Base-by-base conservation (phyloP, 2,113 vertebrate genomes). In the Coreoperca whiteheadi region DNA sequence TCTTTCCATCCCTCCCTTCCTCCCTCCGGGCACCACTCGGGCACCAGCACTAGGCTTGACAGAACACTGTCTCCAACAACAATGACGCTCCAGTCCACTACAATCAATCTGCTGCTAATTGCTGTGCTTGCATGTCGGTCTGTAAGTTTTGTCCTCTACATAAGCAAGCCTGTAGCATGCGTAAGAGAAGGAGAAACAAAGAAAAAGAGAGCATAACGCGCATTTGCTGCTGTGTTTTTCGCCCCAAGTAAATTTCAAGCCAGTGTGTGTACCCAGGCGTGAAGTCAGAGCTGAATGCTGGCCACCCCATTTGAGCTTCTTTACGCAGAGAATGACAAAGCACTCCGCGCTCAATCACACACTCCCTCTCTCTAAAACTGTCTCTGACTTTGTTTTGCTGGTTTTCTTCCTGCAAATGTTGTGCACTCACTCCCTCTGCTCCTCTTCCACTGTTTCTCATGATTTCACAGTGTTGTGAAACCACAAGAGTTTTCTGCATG, bases 201-300 rank as follows among this genome's bases (percentile, higher is more conserved):
- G 54, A 71, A 61, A 53, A 70, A 50, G 37, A 68, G 37, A 74
- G 61, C 41, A 6, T 21, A 66, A 78, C 39, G 34, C 48, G 51
- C 69, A 71, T 85, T 81, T 77, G 51, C 77, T 87, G 85, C 73
- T 69, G 87, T 87, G 60, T 87, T 82, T 89, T 83, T 87, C 32
- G 28, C 76, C 71, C 79, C 12, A n/a, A 74, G 64, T 70, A 65
- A 61, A 83, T 92, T 93, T 81, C 43, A 86, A 81, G 77, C 59
- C 67, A 53, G 71, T 71, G 80, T 84, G 87, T 69, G 75, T 78
- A 88, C 75, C 77, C 87, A 88, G 79, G 86, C 87, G 85, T 94
- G 89, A 94, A 92, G 82, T 76, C 39, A 8, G 51, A 28, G 39
- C 87, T 91, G 84, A 90, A 65, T 87, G 81, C 69, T 30, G 37